A percentile compares a stretch with the other conserved stretches of the same genome.
Evolutionary conservation across 2,888 invertebrate species (phyloP).

Genomic region (Andrena bucephala): DNA sequence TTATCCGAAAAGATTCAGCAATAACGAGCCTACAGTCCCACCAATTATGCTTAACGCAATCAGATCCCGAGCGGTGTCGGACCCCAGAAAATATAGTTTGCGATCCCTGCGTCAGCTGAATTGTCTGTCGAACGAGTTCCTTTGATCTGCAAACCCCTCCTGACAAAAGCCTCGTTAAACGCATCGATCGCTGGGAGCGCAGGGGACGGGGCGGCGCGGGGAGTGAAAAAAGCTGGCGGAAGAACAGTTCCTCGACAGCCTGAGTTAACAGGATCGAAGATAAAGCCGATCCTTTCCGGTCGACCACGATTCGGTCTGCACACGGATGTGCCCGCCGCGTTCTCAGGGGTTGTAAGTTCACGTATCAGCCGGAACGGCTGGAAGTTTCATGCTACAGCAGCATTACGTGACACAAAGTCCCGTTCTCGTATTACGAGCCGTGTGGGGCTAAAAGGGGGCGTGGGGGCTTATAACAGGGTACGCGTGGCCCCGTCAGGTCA

Average conservation of each 20-base stretch:
- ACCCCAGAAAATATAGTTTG: no score
- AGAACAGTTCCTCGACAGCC: not conserved
- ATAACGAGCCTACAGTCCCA: no score
- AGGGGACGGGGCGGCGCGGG: no score
- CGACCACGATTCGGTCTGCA: constrained; percentile 30
- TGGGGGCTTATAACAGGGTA: constrained; percentile 65
- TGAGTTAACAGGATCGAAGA: constrained; percentile 35
- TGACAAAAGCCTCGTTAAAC: constrained; percentile 32
- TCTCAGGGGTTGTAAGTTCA: constrained; percentile 49
- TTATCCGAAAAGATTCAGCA: no score
- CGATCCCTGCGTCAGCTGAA: not conserved
- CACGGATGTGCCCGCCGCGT: constrained; percentile 20
- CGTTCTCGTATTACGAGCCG: constrained; percentile 67
- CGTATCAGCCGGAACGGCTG: constrained; percentile 62
- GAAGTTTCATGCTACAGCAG: constrained; percentile 67
- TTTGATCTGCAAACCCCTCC: not conserved
- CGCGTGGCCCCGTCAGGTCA: constrained; percentile 59
- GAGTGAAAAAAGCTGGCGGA: not conserved
- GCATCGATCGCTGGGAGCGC: not conserved
- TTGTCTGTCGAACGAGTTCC: constrained; percentile 8
- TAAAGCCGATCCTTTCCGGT: constrained; percentile 34
- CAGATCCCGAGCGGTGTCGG: no score
- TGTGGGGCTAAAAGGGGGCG: constrained; percentile 44
- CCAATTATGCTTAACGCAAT: no score
- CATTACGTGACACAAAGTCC: constrained; percentile 72